A percentile compares a stretch with the other conserved stretches of the same genome.
Conservation (phyloP, 1,140 invertebrate genomes). For the Chionoecetes opilio region DNA sequence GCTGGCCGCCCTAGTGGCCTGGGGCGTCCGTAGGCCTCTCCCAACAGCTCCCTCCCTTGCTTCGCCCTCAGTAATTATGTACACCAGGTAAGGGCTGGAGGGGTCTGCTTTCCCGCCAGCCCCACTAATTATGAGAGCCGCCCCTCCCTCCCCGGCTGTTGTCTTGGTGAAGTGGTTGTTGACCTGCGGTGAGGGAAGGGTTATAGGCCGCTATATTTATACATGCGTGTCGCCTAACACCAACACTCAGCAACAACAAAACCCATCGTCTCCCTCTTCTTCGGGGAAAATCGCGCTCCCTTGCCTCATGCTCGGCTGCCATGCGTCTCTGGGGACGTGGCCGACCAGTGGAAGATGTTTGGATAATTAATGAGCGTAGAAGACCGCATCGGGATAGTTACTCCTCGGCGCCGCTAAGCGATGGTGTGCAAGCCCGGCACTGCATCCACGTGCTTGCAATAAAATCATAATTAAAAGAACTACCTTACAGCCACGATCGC, state of each 20-base stretch:
- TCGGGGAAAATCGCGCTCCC: background rate
- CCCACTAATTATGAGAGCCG: constrained; percentile 41
- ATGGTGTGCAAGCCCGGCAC: background rate
- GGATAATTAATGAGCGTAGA: background rate
- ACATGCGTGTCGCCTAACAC: background rate
- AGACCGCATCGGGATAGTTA: background rate
- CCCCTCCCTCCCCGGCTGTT: background rate
- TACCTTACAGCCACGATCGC: background rate
- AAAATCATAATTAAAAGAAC: background rate
- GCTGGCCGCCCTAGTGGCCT: constrained; percentile 54
- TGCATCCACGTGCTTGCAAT: background rate
- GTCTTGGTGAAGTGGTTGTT: background rate
- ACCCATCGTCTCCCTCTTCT: background rate
- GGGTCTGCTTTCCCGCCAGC: background rate
- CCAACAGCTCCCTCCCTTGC: constrained; percentile 43
- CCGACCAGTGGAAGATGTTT: background rate
- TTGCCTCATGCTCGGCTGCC: background rate
- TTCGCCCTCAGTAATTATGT: constrained; percentile 70
- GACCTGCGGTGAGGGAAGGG: background rate
- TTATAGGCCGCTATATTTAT: constrained; percentile 9
- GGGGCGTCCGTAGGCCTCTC: constrained; percentile 65
- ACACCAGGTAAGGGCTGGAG: constrained; percentile 14
- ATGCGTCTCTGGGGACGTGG: background rate
- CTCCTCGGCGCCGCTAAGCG: background rate
- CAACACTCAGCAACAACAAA: background rate